Evolutionary conservation across 2,888 invertebrate species (phyloP), one percentile per base, ranked within the genome.

Genomic region (Autographa gamma): DNA sequence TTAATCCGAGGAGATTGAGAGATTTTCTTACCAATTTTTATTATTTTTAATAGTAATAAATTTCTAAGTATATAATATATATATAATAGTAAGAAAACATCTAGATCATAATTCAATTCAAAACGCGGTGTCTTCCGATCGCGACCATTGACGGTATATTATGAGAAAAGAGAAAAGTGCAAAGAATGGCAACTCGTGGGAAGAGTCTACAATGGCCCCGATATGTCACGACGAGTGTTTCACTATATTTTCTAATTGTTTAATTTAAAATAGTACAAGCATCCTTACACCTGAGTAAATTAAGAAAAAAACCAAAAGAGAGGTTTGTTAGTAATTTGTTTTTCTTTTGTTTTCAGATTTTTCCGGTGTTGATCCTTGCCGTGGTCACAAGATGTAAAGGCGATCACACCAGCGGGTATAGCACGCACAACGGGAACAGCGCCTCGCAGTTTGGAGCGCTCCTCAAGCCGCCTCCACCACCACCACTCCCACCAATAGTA

Each of bases 131-230:
- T 87, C 92, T 92, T 92, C 91, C 91, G 92, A 92, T 92, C 86
- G 88, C 90, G 82, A 86, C 86, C 88, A 90, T 92, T 88, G 89
- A 88, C 84, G 84, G 84, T 85, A 87, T 87, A 88, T 88, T 91
- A 94, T 93, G 94, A 92, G 94, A 95, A 95, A 95, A 95, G 94
- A 95, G 95, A 95, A 95, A 95, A 93, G 93, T 92, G 86, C 84
- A 92, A 93, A 93, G 94, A 94, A 95, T 93, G 88, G 90, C 85
- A 86, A 86, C 76, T 88, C 93, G 94, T 95, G 95, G 89, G 95
- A 95, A 93, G 78, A 81, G 61, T 71, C 82, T 84, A 94, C 94
- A 88, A 92, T 93, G 85, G 89, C 89, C 86, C 85, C 88, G 90
- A 91, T 93, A 92, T 91, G 88, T 91, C 91, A 90, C 91, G 86